Base-by-base conservation (phyloP, 1,140 invertebrate genomes). In the Anastatus disparis region DNA sequence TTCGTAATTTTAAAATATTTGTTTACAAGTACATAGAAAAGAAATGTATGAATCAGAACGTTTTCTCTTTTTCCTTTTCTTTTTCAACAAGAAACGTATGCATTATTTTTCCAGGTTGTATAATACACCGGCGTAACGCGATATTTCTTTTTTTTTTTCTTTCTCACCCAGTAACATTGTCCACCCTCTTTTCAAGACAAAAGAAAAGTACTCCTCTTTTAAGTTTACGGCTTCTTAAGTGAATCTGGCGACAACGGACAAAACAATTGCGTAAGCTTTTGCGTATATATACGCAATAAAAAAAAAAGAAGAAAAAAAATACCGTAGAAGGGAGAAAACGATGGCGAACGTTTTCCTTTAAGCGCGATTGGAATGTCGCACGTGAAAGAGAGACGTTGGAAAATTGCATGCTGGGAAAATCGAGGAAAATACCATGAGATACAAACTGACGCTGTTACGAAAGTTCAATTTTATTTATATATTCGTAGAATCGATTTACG, bases 171-270 rank as follows among this genome's bases (percentile, higher is more conserved):
- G 10, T 27, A 17, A 3, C 20, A 35, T 15, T 13, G 31, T 35
- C 31, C 15, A 3, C 13, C 35, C 20, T n/a, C 9, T 9, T 15
- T 17, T 31, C 35, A 17, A 31, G 31, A 24, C 22, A 10, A 48
- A n/a, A 35, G 27, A 52, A 40, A 35, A 4, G 24, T 20, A 59
- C 8, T n/a, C 2, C 35, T 52, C 10, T 12, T 22, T 15, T 1
- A 15, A 24, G 48, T 46, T 70, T 70, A 70, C 67, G 67, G 58
- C 67, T 70, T 70, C 58, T 58, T 44, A 61, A 62, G 58, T 70
- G 58, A 70, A 53, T 70, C 46, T 26, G 55, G 2, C 6, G 29
- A 20, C 24, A 13, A 44, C 17, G 56, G 56, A 44, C 56, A 44
- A 12, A 22, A 12, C 63, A 58, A 62, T 58, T 67, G 38, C 64